Conservation (phyloP, 1,140 invertebrate genomes). For the Drosophila burlai region DNA sequence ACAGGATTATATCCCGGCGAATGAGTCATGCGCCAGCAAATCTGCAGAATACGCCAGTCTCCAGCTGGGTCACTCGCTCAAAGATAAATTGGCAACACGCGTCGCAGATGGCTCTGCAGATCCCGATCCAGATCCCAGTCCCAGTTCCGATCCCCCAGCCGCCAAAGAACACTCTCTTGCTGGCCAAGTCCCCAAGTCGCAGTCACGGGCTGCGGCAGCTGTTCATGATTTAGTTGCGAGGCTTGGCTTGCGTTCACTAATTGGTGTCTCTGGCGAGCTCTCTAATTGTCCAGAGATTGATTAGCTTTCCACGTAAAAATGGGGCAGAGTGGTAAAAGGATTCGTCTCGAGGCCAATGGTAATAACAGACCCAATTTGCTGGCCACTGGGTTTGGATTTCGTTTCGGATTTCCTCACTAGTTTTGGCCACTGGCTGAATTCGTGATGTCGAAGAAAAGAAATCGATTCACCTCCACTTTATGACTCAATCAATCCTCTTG, state of each 20-base stretch:
- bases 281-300: constrained; percentile 70
- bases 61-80: constrained; percentile 61
- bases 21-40: constrained; percentile 63
- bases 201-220: constrained; percentile 29
- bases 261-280: constrained; percentile 54
- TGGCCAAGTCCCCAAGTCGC: constrained; percentile 2
- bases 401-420: constrained; percentile 15
- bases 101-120: constrained; percentile 57
- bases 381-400: constrained; percentile 68
- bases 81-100: constrained; percentile 80
- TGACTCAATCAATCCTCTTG: constrained; percentile 74
- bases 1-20: constrained; percentile 64
- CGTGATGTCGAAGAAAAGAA: constrained; percentile 61
- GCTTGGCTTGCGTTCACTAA: constrained; percentile 47
- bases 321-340: constrained; percentile 27
- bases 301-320: constrained; percentile 53
- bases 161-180: constrained; percentile 11
- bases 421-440: constrained; percentile 48
- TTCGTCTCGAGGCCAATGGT: constrained; percentile 60
- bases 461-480: constrained; percentile 67
- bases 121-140: constrained; percentile 1
- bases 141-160: not conserved
- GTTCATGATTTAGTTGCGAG: constrained; percentile 32
- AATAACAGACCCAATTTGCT: constrained; percentile 61
- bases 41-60: constrained; percentile 40